Conservation (phyloP, 1,140 invertebrate genomes). For the Laupala kohalensis region DNA sequence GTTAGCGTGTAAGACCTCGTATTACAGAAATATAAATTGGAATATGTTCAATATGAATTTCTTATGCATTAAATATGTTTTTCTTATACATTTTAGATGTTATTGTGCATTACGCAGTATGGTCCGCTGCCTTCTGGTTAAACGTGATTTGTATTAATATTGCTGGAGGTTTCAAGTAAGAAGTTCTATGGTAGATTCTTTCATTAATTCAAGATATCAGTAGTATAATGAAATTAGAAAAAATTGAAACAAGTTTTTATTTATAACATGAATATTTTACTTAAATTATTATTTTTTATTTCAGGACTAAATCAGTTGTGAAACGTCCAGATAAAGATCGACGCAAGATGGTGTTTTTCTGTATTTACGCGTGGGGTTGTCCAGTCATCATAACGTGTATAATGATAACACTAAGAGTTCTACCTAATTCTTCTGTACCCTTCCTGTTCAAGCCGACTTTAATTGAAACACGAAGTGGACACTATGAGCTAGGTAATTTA, state of each 20-base stretch:
- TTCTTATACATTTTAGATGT: not conserved
- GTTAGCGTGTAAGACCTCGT: too few relatives aligned
- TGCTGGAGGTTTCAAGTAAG: not conserved
- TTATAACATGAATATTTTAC: not conserved
- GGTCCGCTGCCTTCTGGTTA: not conserved
- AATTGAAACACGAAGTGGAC: not conserved
- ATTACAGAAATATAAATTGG: too few relatives aligned
- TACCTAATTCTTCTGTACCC: not conserved
- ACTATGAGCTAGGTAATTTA: not conserved
- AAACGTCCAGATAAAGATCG: not conserved
- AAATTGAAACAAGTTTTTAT: too few relatives aligned
- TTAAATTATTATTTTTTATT: not conserved
- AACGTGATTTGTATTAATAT: not conserved
- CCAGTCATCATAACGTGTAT: not conserved
- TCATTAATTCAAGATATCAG: too few relatives aligned
- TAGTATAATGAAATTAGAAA: too few relatives aligned
- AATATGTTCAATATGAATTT: too few relatives aligned
- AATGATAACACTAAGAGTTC: not conserved
- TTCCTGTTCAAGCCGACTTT: not conserved
- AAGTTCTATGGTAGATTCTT: too few relatives aligned
- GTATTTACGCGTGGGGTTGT: not conserved
- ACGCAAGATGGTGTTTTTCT: not conserved
- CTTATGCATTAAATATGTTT: not conserved
- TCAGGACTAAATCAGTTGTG: not conserved
- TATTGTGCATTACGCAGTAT: not conserved